Percentiles rank a stretch among this genome's conserved stretches.
These are phyloP conservation scores for Diplolepis rosae DNA, from an alignment of 2,888 invertebrate genomes.

Conservation along the genomic window DNA sequence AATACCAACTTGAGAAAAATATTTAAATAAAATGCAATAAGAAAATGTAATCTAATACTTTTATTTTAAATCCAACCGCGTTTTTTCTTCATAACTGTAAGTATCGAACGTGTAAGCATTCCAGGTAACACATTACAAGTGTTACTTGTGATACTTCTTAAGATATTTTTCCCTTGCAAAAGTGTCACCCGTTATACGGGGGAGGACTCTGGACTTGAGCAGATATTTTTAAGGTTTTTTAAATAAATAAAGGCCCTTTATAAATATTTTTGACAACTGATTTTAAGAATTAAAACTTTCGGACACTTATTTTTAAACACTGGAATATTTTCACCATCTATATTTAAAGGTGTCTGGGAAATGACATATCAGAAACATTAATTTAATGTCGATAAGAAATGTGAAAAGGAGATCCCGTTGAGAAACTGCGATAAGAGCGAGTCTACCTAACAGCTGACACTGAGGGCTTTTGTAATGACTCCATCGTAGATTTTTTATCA, in stretches of 20 bases:
- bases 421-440: not conserved
- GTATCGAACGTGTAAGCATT: not conserved
- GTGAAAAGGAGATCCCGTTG: not conserved
- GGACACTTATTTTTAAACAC: not conserved
- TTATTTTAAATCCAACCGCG: not conserved
- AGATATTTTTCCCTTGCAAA: constrained; percentile 20
- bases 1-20: not conserved
- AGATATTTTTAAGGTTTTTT: constrained; percentile 16
- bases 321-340: not conserved
- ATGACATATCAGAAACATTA: not conserved
- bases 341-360: not conserved
- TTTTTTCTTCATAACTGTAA: not conserved
- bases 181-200: constrained; percentile 27
- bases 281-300: not conserved
- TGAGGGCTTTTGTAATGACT: not conserved
- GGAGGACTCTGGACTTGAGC: constrained; percentile 19
- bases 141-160: too few species aligned
- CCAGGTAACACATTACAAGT: too few species aligned
- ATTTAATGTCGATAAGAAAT: not conserved
- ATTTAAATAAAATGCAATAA: not conserved
- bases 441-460: not conserved
- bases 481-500: not conserved
- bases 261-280: not conserved
- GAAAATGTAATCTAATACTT: not conserved
- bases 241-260: not conserved